A percentile compares a stretch with the other conserved stretches of the same genome.
phyloP scores from a whole-genome alignment of 1,140 invertebrate species.

The Cydia pomonella region DNA sequence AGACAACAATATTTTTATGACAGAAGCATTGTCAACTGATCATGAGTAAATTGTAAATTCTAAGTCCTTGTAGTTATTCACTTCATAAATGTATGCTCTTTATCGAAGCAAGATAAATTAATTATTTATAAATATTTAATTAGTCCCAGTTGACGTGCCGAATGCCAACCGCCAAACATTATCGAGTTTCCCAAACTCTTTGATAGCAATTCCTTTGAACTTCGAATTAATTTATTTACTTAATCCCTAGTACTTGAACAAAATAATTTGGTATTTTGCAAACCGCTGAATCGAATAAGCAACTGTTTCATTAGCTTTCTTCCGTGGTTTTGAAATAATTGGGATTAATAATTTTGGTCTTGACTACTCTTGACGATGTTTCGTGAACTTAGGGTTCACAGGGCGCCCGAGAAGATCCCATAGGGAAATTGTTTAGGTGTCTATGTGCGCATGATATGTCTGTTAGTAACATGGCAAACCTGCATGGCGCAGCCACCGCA shows the following conservation, averaged over 20 bases:
- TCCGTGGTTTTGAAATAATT: background rate
- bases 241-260: background rate
- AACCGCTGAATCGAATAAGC: background rate
- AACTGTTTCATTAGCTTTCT: background rate
- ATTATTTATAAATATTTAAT: background rate
- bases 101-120: background rate
- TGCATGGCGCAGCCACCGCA: too few relatives aligned
- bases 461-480: too few relatives aligned
- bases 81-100: background rate
- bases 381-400: too few relatives aligned
- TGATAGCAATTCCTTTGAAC: constrained; percentile 13
- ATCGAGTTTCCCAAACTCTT: constrained; percentile 11
- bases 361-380: too few relatives aligned
- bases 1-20: too few relatives aligned
- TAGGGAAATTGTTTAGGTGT: too few relatives aligned
- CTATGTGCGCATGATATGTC: too few relatives aligned
- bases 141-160: background rate
- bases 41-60: too few relatives aligned
- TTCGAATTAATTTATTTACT: constrained; percentile 25
- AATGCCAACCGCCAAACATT: background rate
- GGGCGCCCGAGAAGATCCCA: too few relatives aligned
- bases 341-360: too few relatives aligned
- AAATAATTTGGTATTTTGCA: constrained; percentile 18
- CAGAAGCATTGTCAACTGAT: too few relatives aligned
- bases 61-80: too few relatives aligned